These are phyloP conservation scores for Gorsachius magnificus DNA, from an alignment of 2,797 vertebrate genomes.

Conservation along the genomic window DNA sequence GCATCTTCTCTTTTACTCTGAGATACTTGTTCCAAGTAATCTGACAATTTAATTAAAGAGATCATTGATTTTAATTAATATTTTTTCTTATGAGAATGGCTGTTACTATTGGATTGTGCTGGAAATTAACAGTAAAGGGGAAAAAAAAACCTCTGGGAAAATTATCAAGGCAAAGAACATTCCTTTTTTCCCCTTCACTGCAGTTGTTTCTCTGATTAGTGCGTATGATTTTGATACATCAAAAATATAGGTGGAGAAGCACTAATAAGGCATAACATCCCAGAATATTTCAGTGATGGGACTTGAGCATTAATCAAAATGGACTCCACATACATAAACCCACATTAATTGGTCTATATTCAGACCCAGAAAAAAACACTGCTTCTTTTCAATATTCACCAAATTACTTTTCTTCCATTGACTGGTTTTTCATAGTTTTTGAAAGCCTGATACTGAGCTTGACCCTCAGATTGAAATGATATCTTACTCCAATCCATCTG, in stretches of 20 bases:
- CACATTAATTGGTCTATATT: background rate
- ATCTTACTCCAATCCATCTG: background rate
- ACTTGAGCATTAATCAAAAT: background rate
- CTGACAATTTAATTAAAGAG: slow-evolving; percentile 14
- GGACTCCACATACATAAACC: background rate
- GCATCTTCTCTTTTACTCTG: background rate
- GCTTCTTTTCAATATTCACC: background rate
- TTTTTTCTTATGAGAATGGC: slow-evolving; percentile 14
- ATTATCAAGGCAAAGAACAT: background rate
- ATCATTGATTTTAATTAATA: slow-evolving; percentile 46
- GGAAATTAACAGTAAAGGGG: background rate
- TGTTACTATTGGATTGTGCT: background rate
- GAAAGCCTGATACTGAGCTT: background rate
- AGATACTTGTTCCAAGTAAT: background rate
- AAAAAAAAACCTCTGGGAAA: background rate
- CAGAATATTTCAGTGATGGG: background rate
- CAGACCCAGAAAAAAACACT: background rate
- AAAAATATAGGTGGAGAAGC: background rate
- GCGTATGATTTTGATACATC: background rate
- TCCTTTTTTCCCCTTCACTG: background rate
- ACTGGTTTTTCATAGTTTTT: background rate
- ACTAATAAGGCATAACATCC: background rate
- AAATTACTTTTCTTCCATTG: background rate
- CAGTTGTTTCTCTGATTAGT: background rate
- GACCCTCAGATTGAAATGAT: background rate